Evolutionary conservation across 2,113 vertebrate genomes (phyloP), one percentile per base, ranked within the genome.

Genomic region (Periophthalmus modestus): DNA sequence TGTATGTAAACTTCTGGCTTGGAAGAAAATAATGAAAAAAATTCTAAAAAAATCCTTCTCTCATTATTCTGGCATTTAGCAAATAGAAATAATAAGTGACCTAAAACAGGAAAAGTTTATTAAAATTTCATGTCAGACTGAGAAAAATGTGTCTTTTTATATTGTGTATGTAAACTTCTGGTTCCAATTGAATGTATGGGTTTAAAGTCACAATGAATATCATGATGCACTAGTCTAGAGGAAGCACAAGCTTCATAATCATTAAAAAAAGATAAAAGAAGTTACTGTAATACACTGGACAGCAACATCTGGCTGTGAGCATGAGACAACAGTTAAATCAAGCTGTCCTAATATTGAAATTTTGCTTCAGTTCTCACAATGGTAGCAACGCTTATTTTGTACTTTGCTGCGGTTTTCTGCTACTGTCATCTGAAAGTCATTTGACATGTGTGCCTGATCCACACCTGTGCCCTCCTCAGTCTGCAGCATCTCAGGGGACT

Each of bases 401-500:
- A 34, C 39, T 65, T 65, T 39, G 33, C 39, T 12, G 62, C 4
- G 34, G 14, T 57, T 36, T 58, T 63, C 63, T 54, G 52, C 16
- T 5, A 14, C 62, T 59, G n/a, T 13, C 46, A 24, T 74, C 61
- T 61, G 18, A 65, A 55, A 68, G n/a, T 10, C 23, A 24, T 74
- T 52, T 59, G 19, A 58, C 59, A 58, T 65, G 28, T 78, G 68
- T 59, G 34, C 74, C 70, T 61, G n/a, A 69, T 77, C 66, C 54
- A 76, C 65, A 80, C 62, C 65, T 65, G 34, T 73, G 21, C 66
- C 79, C 19, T 72, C 59, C 72, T 73, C 24, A 73, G 55, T 68
- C 71, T 79, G 65, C 74, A 82, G 69, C 65, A 67, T 80, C 75
- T 79, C 68, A 0, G 24, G 63, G 78, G 79, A 73, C 23, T 39